These are phyloP conservation scores for western clawed frog (Xenopus tropicalis) DNA, from an alignment of 2,113 vertebrate genomes.

Conservation along the genomic window DNA sequence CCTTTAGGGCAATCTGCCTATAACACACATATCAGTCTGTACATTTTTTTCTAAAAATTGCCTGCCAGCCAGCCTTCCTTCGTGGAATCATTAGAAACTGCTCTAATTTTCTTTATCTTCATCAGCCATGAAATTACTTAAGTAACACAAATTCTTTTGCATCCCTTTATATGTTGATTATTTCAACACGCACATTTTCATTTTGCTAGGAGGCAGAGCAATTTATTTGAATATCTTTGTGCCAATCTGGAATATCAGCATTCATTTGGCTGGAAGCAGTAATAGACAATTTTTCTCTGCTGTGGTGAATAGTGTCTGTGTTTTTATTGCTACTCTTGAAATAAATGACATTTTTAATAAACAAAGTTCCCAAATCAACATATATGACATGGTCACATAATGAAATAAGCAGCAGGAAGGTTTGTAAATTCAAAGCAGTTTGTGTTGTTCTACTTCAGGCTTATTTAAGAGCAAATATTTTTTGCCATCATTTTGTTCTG, in stretches of 20 bases:
- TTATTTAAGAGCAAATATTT: slow-evolving; percentile 51
- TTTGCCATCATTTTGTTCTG: no score
- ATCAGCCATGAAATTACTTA: slow-evolving; percentile 36
- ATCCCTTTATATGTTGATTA: slow-evolving; percentile 38
- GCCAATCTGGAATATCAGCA: slow-evolving; percentile 63
- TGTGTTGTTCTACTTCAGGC: slow-evolving; percentile 64
- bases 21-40: neutral
- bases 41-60: neutral
- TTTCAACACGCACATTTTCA: slow-evolving; percentile 27
- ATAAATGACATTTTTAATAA: slow-evolving; percentile 73
- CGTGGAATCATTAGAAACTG: slow-evolving; percentile 7
- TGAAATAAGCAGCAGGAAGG: slow-evolving; percentile 65
- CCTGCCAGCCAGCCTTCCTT: slow-evolving; percentile 5
- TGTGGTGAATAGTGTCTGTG: slow-evolving; percentile 51
- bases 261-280: slow-evolving; percentile 67
- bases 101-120: slow-evolving; percentile 35
- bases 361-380: slow-evolving; percentile 63
- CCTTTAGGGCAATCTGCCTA: neutral
- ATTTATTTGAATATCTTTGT: slow-evolving; percentile 70
- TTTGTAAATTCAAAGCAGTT: slow-evolving; percentile 58
- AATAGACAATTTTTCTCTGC: slow-evolving; percentile 62
- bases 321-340: slow-evolving; percentile 66
- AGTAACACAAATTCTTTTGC: slow-evolving; percentile 21
- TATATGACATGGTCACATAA: slow-evolving; percentile 62
- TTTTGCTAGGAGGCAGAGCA: slow-evolving; percentile 44